Conservation (phyloP, 2,888 invertebrate species). For the Syrphus vitripennis region DNA sequence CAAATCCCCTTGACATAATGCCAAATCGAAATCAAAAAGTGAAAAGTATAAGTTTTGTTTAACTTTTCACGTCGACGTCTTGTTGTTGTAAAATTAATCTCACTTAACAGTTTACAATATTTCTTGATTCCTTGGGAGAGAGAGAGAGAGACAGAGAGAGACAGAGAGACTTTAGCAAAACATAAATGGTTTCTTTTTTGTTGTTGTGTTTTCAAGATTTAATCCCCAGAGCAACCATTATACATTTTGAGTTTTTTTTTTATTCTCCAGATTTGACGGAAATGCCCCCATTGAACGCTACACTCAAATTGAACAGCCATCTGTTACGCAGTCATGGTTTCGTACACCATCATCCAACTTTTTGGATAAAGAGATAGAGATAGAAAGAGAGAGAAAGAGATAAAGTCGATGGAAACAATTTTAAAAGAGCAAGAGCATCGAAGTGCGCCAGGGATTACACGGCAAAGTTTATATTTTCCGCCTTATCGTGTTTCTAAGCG, state of each 20-base stretch:
- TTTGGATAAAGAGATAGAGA: background rate
- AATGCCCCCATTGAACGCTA: background rate
- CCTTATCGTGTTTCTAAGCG: background rate
- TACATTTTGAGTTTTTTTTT: background rate
- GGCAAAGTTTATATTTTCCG: conserved; percentile 28
- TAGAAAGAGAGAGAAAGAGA: background rate
- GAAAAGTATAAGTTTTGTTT: background rate
- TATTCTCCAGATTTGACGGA: background rate
- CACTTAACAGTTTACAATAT: background rate
- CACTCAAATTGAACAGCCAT: conserved; percentile 20
- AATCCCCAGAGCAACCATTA: background rate
- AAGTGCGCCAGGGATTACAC: conserved; percentile 21
- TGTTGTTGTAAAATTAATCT: background rate
- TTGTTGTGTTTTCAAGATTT: background rate
- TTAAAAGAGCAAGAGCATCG: conserved; percentile 32
- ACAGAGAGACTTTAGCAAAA: no score
- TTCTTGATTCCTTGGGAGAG: background rate
- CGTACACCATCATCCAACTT: background rate
- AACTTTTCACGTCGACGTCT: background rate
- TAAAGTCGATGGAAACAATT: conserved; percentile 24
- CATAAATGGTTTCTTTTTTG: background rate
- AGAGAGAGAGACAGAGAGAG: no score
- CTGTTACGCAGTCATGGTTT: conserved; percentile 20
- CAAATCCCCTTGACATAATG: background rate
- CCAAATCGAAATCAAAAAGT: background rate